A percentile compares a stretch with the other conserved stretches of the same genome.
Evolutionary conservation across 2,888 invertebrate species (phyloP).

Genomic region (Conops quadrifasciatus): DNA sequence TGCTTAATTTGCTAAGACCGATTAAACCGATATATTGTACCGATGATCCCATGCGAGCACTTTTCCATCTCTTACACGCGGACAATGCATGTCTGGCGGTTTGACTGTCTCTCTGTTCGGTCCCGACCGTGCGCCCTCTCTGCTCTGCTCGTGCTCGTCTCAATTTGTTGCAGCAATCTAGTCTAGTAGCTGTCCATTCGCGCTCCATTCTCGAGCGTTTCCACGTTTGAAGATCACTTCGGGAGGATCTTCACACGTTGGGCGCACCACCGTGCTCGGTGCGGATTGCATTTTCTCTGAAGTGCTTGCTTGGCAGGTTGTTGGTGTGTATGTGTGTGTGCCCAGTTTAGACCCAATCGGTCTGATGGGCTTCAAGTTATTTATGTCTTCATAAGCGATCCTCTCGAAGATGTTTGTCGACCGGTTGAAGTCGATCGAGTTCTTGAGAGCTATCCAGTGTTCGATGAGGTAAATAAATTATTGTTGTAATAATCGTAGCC

Average conservation of each 20-base stretch:
- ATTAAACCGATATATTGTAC: too few species aligned
- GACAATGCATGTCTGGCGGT: not conserved
- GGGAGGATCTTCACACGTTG: slow-evolving; percentile 38
- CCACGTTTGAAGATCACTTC: slow-evolving; percentile 4
- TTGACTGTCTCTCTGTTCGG: slow-evolving; percentile 3
- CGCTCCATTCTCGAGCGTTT: slow-evolving; percentile 18
- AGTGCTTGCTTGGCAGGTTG: too few species aligned
- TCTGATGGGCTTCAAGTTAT: slow-evolving; percentile 44
- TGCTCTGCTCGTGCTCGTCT: too few species aligned
- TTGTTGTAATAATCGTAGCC: too few species aligned
- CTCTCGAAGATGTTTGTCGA: slow-evolving; percentile 34
- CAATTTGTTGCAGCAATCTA: too few species aligned
- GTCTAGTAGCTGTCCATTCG: too few species aligned
- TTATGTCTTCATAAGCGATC: slow-evolving; percentile 47
- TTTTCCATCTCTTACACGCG: not conserved
- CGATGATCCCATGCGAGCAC: not conserved
- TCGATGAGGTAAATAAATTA: too few species aligned
- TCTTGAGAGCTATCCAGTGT: too few species aligned
- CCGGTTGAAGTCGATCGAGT: not conserved
- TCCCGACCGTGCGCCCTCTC: not conserved
- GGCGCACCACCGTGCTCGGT: slow-evolving; percentile 32
- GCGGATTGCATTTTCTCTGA: slow-evolving; percentile 32
- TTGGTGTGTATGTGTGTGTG: too few species aligned
- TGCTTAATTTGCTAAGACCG: too few species aligned
- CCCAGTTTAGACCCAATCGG: slow-evolving; percentile 31